Evolutionary conservation across 2,888 invertebrate species (phyloP), one percentile per base, ranked within the genome.

Genomic region (Lamellibrachia satsuma): DNA sequence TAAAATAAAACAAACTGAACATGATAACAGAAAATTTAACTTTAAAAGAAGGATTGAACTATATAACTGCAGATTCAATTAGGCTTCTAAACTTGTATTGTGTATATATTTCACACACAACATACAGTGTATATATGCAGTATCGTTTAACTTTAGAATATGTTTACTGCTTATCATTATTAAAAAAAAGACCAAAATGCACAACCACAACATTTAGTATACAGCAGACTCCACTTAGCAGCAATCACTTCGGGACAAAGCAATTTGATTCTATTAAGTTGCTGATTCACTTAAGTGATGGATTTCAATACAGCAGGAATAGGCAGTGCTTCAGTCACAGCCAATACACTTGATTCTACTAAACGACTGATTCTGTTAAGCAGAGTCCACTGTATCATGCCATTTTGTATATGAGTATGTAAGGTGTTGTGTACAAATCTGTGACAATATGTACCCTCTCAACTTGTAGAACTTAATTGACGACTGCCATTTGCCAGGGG

Each of bases 401-500:
- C 22, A 11, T 75, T 75, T 6, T 75, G 22, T 75, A 22, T 75
- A n/a, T 75, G 55, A 55, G 55, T 75, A 4, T 75, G n/a, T 22
- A 75, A 75, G 15, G 22, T 75, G 39, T 39, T 39, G 39, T 39
- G 39, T 39, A 39, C 39, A 39, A 39, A 75, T 75, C 15, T 15
- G 75, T 75, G 15, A n/a, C n/a, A n/a, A 75, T 75, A 4, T 22
- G 75, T 75, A 75, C 15, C n/a, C 75, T 75, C 15, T 75, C 75
- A 75, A 75, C 75, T 75, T 75, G 75, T 15, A 11, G 57, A 57
- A 57, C 57, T 57, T 57, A 57, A 57, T 57, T 57, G 15, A 15
- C 57, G 15, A 15, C 6, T 22, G 75, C 75, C 22, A 92, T 57
- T 52, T 11, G 15, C 92, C 92, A 91, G n/a, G 92, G 90, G 39